phyloP scores from a whole-genome alignment of 1,140 invertebrate species.

The Trialeurodes vaporariorum region DNA sequence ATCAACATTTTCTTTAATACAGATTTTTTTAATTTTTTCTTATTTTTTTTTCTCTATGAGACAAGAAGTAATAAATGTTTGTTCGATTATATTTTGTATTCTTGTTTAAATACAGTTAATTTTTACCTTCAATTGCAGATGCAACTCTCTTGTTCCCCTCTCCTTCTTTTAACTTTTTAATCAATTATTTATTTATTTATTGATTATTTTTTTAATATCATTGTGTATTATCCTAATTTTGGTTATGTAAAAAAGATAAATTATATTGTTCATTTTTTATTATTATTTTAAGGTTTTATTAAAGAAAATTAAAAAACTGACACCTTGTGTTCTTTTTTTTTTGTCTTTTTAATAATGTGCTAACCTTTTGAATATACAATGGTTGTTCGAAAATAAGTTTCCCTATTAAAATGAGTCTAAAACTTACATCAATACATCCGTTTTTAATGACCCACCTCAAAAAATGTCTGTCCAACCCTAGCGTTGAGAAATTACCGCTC shows the following conservation, averaged over 20 bases:
- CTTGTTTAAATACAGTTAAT: not conserved
- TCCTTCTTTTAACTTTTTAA: not conserved
- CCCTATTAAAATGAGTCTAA: no score
- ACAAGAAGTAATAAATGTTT: not conserved
- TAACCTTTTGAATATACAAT: no score
- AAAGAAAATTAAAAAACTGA: no score
- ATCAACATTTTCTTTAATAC: not conserved
- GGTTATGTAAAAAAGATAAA: constrained; percentile 1
- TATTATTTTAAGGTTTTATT: not conserved
- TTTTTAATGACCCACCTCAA: no score
- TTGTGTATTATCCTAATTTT: constrained; percentile 1
- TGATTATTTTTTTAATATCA: not conserved
- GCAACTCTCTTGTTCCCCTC: not conserved
- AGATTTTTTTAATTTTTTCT: not conserved
- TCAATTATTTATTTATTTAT: not conserved
- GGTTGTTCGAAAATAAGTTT: no score
- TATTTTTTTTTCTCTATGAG: not conserved
- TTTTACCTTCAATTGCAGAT: not conserved
- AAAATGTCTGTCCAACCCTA: no score
- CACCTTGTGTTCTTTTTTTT: no score
- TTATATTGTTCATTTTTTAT: constrained; percentile 1
- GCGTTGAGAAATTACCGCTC: no score
- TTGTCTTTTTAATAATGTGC: no score
- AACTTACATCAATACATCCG: no score
- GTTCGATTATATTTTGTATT: not conserved